Conservation (phyloP, 92 coral and sea anemone genomes). For the Palythoa heliodiscus region DNA sequence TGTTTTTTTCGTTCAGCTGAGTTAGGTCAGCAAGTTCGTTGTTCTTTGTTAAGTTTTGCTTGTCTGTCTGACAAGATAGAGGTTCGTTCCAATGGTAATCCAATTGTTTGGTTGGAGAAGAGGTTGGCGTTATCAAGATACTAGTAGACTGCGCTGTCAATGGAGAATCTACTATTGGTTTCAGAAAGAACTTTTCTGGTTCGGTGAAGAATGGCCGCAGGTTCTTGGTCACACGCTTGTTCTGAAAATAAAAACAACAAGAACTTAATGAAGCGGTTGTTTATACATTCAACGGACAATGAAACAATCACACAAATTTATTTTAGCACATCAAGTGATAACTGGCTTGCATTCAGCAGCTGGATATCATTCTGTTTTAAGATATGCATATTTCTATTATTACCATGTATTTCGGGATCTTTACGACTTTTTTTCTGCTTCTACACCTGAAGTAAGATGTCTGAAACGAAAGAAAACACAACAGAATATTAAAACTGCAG, state of each 20-base stretch:
- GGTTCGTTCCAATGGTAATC: conserved; percentile 41
- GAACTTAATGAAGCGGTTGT: conserved; percentile 8
- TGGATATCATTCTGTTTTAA: background rate
- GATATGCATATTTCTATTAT: background rate
- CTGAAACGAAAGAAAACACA: conserved; percentile 52
- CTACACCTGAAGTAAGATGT: conserved; percentile 86
- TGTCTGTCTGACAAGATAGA: background rate
- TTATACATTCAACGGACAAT: background rate
- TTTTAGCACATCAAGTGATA: conserved; percentile 1
- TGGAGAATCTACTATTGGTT: conserved; percentile 80
- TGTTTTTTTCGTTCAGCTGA: conserved; percentile 43
- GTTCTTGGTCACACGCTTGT: conserved; percentile 73
- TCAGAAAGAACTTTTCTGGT: conserved; percentile 80
- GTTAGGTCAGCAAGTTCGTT: conserved; percentile 27
- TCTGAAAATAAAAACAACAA: conserved; percentile 61
- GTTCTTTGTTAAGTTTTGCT: conserved; percentile 23
- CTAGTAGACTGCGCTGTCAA: conserved; percentile 75
- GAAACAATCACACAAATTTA: conserved; percentile 2
- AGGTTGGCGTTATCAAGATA: conserved; percentile 80
- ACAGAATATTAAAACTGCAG: background rate
- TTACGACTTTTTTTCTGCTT: conserved; percentile 72
- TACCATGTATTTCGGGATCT: conserved; percentile 90
- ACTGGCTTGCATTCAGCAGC: conserved; percentile 12
- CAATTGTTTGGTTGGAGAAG: conserved; percentile 83
- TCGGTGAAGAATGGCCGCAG: conserved; percentile 75